These are phyloP conservation scores for Melanchra persicariae DNA, from an alignment of 2,888 invertebrate genomes.

Conservation along the genomic window DNA sequence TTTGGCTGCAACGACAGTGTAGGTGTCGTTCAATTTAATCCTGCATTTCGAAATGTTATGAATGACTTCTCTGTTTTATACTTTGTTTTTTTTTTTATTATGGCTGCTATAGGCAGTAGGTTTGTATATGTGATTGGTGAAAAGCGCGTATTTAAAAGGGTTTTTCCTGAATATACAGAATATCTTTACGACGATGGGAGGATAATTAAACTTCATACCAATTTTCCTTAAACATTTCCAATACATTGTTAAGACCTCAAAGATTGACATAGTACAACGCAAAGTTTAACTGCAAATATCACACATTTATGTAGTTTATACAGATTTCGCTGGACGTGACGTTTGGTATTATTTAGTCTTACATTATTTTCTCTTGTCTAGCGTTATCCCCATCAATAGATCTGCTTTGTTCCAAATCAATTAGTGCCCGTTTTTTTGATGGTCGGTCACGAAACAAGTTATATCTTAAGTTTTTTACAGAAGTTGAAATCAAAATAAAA, in stretches of 20 bases:
- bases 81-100: background rate
- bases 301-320: conserved; percentile 42
- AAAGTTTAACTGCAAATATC: conserved; percentile 44
- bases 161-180: background rate
- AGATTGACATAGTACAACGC: conserved; percentile 29
- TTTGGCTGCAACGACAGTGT: background rate
- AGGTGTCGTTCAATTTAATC: background rate
- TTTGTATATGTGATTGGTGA: background rate
- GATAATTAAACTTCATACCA: conserved; percentile 5
- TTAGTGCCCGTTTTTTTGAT: background rate
- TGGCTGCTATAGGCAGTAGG: background rate
- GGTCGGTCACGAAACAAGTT: no score
- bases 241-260: conserved; percentile 18
- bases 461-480: no score
- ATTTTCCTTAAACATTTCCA: conserved; percentile 13
- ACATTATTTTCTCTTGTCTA: conserved; percentile 5
- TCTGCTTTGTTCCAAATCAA: conserved; percentile 1
- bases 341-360: conserved; percentile 22
- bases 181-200: conserved; percentile 4
- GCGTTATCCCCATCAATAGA: background rate
- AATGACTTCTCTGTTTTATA: background rate
- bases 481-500: background rate
- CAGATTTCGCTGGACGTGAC: conserved; percentile 30
- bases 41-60: background rate
- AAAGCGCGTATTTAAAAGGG: background rate